phyloP scores from a whole-genome alignment of 2,888 invertebrate species.

The Drosophila multiciliata region DNA sequence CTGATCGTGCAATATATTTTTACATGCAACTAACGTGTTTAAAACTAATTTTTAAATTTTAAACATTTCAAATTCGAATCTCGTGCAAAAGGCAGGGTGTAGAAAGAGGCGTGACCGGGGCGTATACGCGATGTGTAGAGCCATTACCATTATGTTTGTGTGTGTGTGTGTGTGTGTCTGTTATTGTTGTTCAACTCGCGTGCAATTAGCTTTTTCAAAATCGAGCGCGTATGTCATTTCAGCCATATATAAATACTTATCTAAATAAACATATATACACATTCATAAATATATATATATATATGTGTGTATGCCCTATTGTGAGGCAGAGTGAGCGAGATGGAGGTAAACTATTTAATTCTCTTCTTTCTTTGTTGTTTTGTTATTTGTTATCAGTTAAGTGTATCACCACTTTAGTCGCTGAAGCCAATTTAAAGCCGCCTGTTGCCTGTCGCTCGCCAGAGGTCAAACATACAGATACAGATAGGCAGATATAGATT shows the following conservation, averaged over 20 bases:
- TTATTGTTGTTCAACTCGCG: constrained; percentile 43
- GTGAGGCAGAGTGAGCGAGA: constrained; percentile 9
- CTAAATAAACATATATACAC: constrained; percentile 26
- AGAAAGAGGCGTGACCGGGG: background rate
- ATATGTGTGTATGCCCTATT: background rate
- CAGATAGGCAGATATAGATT: constrained; percentile 29
- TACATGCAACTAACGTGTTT: constrained; percentile 60
- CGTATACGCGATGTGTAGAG: constrained; percentile 33
- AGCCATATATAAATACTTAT: constrained; percentile 55
- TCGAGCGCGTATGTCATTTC: constrained; percentile 53
- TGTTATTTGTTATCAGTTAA: constrained; percentile 53
- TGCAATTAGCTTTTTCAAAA: constrained; percentile 69
- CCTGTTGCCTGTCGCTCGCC: constrained; percentile 30
- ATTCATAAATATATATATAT: constrained; percentile 19
- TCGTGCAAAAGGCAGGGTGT: constrained; percentile 41
- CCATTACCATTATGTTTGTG: constrained; percentile 16
- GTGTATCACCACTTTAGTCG: constrained; percentile 67
- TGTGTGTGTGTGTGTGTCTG: background rate
- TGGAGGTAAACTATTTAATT: constrained; percentile 10
- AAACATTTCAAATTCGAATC: constrained; percentile 58
- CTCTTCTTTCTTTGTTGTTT: constrained; percentile 1
- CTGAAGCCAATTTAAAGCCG: constrained; percentile 55
- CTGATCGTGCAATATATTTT: constrained; percentile 73
- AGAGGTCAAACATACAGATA: constrained; percentile 55
- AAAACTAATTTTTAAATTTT: constrained; percentile 31